Evolutionary conservation across 2,113 vertebrate species (phyloP), one percentile per base, ranked within the genome.

Genomic region (Mesocricetus auratus): DNA sequence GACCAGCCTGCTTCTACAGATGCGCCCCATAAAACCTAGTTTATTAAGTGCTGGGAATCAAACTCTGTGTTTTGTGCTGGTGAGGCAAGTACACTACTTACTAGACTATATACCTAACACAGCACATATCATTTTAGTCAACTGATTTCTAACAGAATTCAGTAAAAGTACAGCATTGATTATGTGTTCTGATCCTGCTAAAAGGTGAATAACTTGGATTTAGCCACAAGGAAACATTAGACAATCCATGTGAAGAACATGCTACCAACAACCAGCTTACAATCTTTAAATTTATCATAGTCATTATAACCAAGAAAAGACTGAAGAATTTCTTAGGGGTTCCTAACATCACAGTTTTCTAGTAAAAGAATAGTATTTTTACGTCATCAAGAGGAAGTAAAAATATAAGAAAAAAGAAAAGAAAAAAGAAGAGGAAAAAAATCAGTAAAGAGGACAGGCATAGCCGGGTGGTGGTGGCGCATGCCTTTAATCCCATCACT

Each of bases 351-450:
- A 9, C 17, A 81, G 33, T 81, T 83, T 42, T 62, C 45, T 26
- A 79, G 16, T 42, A 45, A 94, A 89, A 64, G 36, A 92, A 74
- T 36, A 36, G 68, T 69, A 56, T 66, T 78, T 94, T 81, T 89
- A 89, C 2, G 12, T n/a, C 62, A 62, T 29, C 47, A 47, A 75
- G 24, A 77, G 42, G 50, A 86, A 42, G 24, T 62, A 62, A 83
- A 82, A 16, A 62, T 83, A 42, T 60, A 83, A 42, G 58, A n/a
- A 42, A 39, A 78, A 50, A 47, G 2, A 39, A 39, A 9, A 71
- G 19, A 24, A 45, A 47, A 77, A 47, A 7, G 22, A 21, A n/a
- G 12, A 58, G n/a, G n/a, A 62, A 42, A 39, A 60, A 39, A 39
- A 60, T n/a, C 10, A 83, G 4, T 17, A 81, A 75, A 75, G 42